Evolutionary conservation across 2,888 invertebrate genomes (phyloP).

Genomic region (Platerodrilus igneus): DNA sequence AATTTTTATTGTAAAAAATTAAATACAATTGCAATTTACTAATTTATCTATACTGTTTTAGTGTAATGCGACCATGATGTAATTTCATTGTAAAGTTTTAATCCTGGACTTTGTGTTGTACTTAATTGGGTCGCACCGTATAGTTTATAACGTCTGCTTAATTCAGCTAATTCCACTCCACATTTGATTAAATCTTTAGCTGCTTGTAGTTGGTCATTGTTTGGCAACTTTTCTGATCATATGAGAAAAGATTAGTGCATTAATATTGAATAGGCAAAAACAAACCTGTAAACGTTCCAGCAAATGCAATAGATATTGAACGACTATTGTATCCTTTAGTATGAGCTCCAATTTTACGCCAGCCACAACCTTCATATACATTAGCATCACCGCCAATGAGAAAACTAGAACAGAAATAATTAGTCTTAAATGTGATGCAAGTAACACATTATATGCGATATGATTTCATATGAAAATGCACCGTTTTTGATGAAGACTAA

Average conservation of each 20-base stretch:
- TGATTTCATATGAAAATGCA: no score
- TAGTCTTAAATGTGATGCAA: no score
- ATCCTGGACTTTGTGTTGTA: conserved; percentile 54
- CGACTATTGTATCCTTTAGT: conserved; percentile 53
- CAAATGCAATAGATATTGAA: conserved; percentile 55
- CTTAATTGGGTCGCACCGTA: conserved; percentile 55
- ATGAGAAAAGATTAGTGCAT: neutral
- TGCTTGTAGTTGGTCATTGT: conserved; percentile 46
- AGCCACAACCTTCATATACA: conserved; percentile 58
- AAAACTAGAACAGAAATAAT: conserved; percentile 54
- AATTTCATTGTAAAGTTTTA: conserved; percentile 50
- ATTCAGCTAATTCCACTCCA: conserved; percentile 47
- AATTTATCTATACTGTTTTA: conserved; percentile 8
- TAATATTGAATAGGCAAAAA: conserved; percentile 10
- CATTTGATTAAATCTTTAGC: conserved; percentile 51
- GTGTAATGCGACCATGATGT: conserved; percentile 50
- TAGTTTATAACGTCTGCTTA: conserved; percentile 50
- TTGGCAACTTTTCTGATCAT: conserved; percentile 47
- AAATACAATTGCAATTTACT: neutral
- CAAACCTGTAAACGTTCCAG: conserved; percentile 54
- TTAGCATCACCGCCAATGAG: conserved; percentile 57
- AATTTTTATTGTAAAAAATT: no score
- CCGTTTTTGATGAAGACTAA: no score
- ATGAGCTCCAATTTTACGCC: conserved; percentile 56
- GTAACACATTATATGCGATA: no score